Evolutionary conservation across 2,888 invertebrate genomes (phyloP), one percentile per base, ranked within the genome.

Genomic region (Orchesellides sinensis): DNA sequence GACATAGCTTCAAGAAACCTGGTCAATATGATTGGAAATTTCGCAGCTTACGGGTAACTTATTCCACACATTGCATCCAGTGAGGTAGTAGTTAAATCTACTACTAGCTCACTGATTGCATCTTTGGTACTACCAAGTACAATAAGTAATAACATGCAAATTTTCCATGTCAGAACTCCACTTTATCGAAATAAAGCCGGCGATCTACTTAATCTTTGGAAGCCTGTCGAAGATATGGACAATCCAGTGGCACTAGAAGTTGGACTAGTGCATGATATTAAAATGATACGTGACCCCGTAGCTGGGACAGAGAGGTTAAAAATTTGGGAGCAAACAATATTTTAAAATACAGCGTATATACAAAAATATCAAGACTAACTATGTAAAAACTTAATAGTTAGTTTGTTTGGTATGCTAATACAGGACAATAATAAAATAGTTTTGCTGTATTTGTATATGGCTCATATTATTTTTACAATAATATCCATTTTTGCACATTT

Each of bases 271-370:
- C 59, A 72, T 25, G 70, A 79, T 19, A 79, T 79, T 17, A 29
- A 63, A n/a, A 79, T 79, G 79, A 56, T 79, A n/a, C 61, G 52
- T 2, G 79, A 79, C 21, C 70, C 70, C 1, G 21, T 70, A 4
- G 49, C 35, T 3, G 52, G 63, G 0, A 32, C 52, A 23, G 19
- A n/a, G 8, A 32, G 79, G 23, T 5, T 69, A 6, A 35, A 54
- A 54, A 54, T 79, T 8, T 79, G 79, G 79, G 79, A 79, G 2
- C 25, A 59, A 52, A 49, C 70, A 0, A 78, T 21, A 29, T 78
- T 69, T 47, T 78, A 29, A 49, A 2, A 40, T 32, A n/a, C n/a
- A n/a, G n/a, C n/a, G n/a, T n/a, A n/a, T n/a, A n/a, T n/a, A n/a
- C n/a, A n/a, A n/a, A n/a, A n/a, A n/a, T n/a, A n/a, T n/a, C n/a